Evolutionary conservation across 2,113 vertebrate genomes (phyloP).

Genomic region (Muscicapa adusta): DNA sequence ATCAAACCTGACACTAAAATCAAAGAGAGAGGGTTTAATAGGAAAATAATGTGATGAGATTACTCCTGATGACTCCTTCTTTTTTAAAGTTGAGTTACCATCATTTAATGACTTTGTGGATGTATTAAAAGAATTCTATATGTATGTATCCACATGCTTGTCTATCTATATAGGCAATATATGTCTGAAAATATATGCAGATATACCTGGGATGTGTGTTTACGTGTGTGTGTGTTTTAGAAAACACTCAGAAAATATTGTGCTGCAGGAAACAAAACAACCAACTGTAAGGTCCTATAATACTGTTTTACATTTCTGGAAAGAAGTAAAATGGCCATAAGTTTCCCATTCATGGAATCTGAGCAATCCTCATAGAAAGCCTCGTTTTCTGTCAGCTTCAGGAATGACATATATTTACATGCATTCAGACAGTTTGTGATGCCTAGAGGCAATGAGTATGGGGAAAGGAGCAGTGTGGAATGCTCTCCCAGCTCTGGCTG

Average conservation of each 20-base stretch:
- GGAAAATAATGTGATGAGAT: neutral
- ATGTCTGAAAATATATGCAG: neutral
- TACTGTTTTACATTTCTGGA: neutral
- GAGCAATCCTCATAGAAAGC: neutral
- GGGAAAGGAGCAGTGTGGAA: neutral
- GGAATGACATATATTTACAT: neutral
- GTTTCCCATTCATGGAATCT: neutral
- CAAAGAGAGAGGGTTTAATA: neutral
- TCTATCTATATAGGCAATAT: neutral
- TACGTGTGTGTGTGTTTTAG: neutral
- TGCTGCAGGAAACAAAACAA: neutral
- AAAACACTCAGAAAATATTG: neutral
- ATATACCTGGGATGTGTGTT: neutral
- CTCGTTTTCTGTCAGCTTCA: neutral
- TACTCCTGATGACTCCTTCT: neutral
- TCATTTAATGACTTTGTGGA: neutral
- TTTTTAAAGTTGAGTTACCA: neutral
- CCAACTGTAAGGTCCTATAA: neutral
- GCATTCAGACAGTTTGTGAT: neutral
- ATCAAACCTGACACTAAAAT: slow-evolving; percentile 39
- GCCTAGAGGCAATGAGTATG: neutral
- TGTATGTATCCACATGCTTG: neutral
- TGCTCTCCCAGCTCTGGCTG: slow-evolving; percentile 26
- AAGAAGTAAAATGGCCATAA: neutral
- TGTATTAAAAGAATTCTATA: neutral